Evolutionary conservation across 2,113 vertebrate species (phyloP).

Genomic region (Ctenodactylus gundi): DNA sequence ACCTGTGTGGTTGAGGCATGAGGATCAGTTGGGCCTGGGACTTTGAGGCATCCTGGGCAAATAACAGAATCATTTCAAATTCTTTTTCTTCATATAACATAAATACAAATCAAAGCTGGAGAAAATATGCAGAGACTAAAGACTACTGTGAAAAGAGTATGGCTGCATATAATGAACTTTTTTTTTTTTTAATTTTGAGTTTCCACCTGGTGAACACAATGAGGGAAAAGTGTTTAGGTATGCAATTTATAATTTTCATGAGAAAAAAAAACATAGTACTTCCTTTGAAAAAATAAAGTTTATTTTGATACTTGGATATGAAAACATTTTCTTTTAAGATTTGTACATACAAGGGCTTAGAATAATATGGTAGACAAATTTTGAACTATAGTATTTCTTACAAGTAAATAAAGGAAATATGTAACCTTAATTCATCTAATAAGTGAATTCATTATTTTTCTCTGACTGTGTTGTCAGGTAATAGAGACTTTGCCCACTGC

Average conservation of each 20-base stretch:
- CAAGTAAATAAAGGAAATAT: neutral
- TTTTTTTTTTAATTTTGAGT: neutral
- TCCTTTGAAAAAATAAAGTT: conserved; percentile 23
- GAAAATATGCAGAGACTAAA: neutral
- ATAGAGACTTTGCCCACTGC: neutral
- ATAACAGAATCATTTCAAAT: neutral
- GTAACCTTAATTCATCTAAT: neutral
- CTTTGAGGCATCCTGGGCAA: neutral
- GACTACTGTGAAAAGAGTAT: neutral
- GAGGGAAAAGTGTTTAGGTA: neutral
- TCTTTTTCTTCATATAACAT: neutral
- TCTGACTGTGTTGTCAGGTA: neutral
- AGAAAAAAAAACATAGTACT: neutral
- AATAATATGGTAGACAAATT: neutral
- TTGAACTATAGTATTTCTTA: conserved; percentile 7
- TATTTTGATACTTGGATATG: neutral
- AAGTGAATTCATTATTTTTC: neutral
- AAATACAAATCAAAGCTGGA: conserved; percentile 25
- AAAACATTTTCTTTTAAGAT: neutral
- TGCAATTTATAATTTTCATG: neutral
- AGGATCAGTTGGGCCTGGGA: neutral
- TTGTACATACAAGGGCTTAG: neutral
- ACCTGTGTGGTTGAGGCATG: neutral
- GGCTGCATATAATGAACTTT: neutral
- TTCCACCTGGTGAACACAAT: conserved; percentile 18